phyloP scores from a whole-genome alignment of 2,888 invertebrate species.

The Amblyteles armatorius region DNA sequence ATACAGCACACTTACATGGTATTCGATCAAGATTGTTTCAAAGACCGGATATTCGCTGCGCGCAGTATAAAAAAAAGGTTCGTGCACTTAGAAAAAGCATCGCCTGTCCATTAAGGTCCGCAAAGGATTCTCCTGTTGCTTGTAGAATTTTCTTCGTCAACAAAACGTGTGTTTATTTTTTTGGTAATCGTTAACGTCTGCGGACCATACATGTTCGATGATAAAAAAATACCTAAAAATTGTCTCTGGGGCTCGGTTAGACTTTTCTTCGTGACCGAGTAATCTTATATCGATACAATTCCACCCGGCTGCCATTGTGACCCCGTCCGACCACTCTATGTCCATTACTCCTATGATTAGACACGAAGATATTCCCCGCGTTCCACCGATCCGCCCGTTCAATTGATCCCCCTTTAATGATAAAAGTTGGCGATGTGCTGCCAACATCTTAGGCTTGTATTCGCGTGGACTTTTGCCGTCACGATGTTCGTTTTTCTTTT shows the following conservation, averaged over 20 bases:
- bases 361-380: not conserved
- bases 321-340: not conserved
- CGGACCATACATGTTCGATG: too few relatives aligned
- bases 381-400: not conserved
- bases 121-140: too few relatives aligned
- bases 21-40: not conserved
- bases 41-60: not conserved
- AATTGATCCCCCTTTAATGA: not conserved
- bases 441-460: not conserved
- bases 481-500: constrained; percentile 21
- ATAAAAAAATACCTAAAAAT: not conserved
- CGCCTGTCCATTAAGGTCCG: too few relatives aligned
- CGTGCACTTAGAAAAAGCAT: too few relatives aligned
- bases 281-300: not conserved
- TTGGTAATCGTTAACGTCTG: too few relatives aligned
- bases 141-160: too few relatives aligned
- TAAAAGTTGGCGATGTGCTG: not conserved
- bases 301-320: too few relatives aligned
- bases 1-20: not conserved
- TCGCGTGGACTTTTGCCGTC: constrained; percentile 14
- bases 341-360: not conserved
- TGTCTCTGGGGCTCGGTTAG: not conserved
- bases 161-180: too few relatives aligned
- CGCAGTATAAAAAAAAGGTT: not conserved
- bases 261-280: not conserved